These are phyloP conservation scores for Meloidogyne hapla DNA, from an alignment of 1,140 invertebrate species.

Conservation along the genomic window DNA sequence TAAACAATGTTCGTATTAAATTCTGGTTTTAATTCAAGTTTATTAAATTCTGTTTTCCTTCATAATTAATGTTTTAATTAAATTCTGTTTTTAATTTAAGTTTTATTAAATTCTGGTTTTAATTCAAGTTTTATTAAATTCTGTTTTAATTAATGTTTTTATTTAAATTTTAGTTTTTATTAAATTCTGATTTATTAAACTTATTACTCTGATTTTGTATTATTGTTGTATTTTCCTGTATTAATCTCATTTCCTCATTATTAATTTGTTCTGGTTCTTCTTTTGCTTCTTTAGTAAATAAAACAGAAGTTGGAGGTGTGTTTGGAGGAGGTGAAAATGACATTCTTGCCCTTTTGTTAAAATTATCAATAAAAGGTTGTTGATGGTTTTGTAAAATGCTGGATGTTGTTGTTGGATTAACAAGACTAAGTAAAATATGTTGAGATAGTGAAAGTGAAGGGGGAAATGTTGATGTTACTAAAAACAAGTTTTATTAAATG, in stretches of 20 bases:
- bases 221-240: not conserved
- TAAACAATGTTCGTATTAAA: not conserved
- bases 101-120: not conserved
- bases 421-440: not conserved
- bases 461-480: not conserved
- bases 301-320: not conserved
- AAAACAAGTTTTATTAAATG: not conserved
- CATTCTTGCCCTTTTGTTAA: not conserved
- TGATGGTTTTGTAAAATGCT: not conserved
- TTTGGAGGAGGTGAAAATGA: not conserved
- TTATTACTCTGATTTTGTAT: not conserved
- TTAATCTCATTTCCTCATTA: not conserved
- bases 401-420: not conserved
- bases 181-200: not conserved
- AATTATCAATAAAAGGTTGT: conserved; percentile 1
- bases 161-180: too few relatives aligned
- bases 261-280: not conserved
- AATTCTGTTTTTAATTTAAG: not conserved
- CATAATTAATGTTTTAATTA: not conserved
- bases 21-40: too few relatives aligned
- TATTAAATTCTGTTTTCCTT: not conserved
- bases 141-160: too few relatives aligned
- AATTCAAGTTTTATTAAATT: too few relatives aligned
- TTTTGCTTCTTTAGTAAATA: not conserved
- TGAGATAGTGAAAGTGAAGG: not conserved